These are phyloP conservation scores for Ectemnius cavifrons DNA, from an alignment of 2,888 invertebrate genomes.

Conservation along the genomic window DNA sequence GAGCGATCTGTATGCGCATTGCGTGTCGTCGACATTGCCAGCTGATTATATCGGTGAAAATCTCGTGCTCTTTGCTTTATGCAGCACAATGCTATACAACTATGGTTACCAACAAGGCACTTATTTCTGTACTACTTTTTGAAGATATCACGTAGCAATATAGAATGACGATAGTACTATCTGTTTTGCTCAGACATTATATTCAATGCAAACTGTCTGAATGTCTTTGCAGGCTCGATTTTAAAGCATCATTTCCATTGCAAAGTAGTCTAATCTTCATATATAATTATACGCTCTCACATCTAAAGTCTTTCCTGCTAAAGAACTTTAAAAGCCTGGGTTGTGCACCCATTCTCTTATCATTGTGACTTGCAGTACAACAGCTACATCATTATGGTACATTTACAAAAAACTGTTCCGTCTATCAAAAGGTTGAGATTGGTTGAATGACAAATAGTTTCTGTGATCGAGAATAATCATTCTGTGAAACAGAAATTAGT, in stretches of 20 bases:
- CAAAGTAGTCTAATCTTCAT: slow-evolving; percentile 11
- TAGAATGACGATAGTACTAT: slow-evolving; percentile 26
- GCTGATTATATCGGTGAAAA: no score
- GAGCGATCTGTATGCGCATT: no score
- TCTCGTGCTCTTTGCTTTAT: no score
- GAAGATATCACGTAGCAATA: slow-evolving; percentile 7
- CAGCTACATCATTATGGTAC: not conserved
- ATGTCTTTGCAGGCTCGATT: not conserved
- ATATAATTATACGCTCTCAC: not conserved
- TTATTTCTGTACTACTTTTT: slow-evolving; percentile 2
- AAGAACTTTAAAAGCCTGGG: not conserved
- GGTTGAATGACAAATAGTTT: not conserved
- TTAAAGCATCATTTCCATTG: slow-evolving; percentile 12
- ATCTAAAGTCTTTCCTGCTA: slow-evolving; percentile 9
- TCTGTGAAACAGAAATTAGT: not conserved
- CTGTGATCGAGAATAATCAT: not conserved
- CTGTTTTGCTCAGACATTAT: not conserved
- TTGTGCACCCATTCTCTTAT: not conserved
- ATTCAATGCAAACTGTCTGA: no score
- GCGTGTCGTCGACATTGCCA: no score
- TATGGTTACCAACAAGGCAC: not conserved
- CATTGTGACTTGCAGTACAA: not conserved
- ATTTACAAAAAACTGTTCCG: not conserved
- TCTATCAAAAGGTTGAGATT: slow-evolving; percentile 14
- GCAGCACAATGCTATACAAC: no score